These are phyloP conservation scores for Porites rus DNA, from an alignment of 92 coral and sea anemone genomes.

Conservation along the genomic window DNA sequence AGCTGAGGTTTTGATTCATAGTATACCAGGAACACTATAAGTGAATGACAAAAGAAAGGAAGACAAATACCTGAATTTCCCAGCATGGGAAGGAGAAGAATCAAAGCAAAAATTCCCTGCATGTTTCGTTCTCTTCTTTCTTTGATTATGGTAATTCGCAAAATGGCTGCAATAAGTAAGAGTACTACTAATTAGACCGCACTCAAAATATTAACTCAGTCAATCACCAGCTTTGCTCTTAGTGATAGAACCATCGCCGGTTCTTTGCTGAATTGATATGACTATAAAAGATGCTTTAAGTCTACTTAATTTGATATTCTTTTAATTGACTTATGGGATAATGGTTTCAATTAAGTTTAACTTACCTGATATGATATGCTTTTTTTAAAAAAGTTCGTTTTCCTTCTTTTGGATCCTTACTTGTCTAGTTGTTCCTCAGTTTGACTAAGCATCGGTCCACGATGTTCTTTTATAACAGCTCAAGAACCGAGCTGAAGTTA, in stretches of 20 bases:
- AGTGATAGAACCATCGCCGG: not conserved
- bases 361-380: not conserved
- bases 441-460: not conserved
- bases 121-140: slow-evolving; percentile 4
- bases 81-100: slow-evolving; percentile 36
- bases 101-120: slow-evolving; percentile 10
- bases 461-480: slow-evolving; percentile 23
- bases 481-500: not conserved
- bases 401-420: not conserved
- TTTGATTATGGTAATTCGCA: not conserved
- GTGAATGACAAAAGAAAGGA: not conserved
- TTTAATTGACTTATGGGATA: not conserved
- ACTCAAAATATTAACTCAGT: not conserved
- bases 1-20: not conserved
- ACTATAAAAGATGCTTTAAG: no score
- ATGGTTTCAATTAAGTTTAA: not conserved
- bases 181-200: not conserved
- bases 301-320: no score
- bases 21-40: not conserved
- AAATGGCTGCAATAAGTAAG: not conserved
- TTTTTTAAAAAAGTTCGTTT: not conserved
- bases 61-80: slow-evolving; percentile 30
- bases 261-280: no score
- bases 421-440: slow-evolving; percentile 2
- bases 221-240: not conserved